Base-by-base conservation (phyloP, 2,888 invertebrate genomes). In the Rotaria socialis region DNA sequence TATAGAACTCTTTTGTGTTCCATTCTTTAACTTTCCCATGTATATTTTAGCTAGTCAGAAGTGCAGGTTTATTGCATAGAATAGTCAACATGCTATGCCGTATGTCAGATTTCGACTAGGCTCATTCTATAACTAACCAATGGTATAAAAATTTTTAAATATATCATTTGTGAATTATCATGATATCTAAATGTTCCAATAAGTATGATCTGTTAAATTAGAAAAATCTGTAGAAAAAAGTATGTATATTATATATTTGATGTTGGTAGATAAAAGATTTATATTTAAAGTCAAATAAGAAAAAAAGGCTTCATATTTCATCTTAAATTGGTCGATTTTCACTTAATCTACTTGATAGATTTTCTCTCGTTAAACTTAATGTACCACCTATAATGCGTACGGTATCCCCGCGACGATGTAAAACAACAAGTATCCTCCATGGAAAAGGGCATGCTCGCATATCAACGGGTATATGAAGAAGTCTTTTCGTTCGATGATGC, bases 401-500 rank as follows among this genome's bases (percentile, higher is more conserved):
- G 0, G 47, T 5, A 80, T 80, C 80, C 22, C 47, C 80, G n/a
- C 80, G 80, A 47, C 80, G 80, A 80, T 47, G 80, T 47, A 80
- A 80, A 47, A 80, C 80, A n/a, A 80, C n/a, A 24, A 80, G 47
- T 11, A 80, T n/a, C 47, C 47, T 80, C 80, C 80, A 80, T n/a
- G 80, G 80, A 47, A 80, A n/a, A 47, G 80, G 80, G 47, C 80
- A 80, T n/a, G 47, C 43, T 14, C 80, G 80, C 47, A 80, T 2
- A 80, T 80, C 80, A 4, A 80, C 24, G 11, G 80, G 80, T 24
- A 80, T 4, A 47, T 80, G 80, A 47, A 47, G 22, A 47, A 80
- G 47, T 80, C 80, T 80, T 43, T 14, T 80, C 2, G 80, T 41
- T 80, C 80, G 80, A 80, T 80, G 80, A 80, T 80, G 80, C 47